phyloP scores from a whole-genome alignment of 2,888 invertebrate species.

The Siphonodentalium dalli region DNA sequence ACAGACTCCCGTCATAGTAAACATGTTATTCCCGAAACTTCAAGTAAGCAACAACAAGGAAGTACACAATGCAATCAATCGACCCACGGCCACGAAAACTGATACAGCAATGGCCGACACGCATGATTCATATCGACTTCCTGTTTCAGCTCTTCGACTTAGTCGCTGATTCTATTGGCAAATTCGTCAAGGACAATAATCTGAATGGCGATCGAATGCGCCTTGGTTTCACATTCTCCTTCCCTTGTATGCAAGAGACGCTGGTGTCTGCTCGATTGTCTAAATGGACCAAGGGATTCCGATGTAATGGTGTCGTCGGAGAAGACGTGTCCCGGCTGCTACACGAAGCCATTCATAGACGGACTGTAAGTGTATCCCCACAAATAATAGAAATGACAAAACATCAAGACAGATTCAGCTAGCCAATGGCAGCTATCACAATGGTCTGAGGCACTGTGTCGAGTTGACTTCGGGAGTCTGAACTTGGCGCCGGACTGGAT shows the following conservation, averaged over 20 bases:
- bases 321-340: slow-evolving; percentile 88
- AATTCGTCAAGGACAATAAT: slow-evolving; percentile 85
- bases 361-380: slow-evolving; percentile 47
- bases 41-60: too few species aligned
- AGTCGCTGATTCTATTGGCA: slow-evolving; percentile 90
- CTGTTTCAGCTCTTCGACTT: slow-evolving; percentile 83
- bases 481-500: too few species aligned
- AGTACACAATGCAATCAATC: too few species aligned
- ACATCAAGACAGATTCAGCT: too few species aligned
- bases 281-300: slow-evolving; percentile 95
- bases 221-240: slow-evolving; percentile 94
- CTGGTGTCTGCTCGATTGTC: slow-evolving; percentile 85
- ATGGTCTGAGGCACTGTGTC: too few species aligned
- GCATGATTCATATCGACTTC: neutral
- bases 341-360: slow-evolving; percentile 83
- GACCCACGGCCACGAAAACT: too few species aligned
- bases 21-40: too few species aligned
- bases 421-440: too few species aligned
- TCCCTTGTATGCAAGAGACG: slow-evolving; percentile 85
- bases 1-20: too few species aligned
- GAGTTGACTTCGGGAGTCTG: too few species aligned
- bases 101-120: too few species aligned
- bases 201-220: slow-evolving; percentile 72
- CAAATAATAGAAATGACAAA: too few species aligned
- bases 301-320: slow-evolving; percentile 88